Conservation (phyloP, 2,113 vertebrate species). For the Tragulus kanchil region DNA sequence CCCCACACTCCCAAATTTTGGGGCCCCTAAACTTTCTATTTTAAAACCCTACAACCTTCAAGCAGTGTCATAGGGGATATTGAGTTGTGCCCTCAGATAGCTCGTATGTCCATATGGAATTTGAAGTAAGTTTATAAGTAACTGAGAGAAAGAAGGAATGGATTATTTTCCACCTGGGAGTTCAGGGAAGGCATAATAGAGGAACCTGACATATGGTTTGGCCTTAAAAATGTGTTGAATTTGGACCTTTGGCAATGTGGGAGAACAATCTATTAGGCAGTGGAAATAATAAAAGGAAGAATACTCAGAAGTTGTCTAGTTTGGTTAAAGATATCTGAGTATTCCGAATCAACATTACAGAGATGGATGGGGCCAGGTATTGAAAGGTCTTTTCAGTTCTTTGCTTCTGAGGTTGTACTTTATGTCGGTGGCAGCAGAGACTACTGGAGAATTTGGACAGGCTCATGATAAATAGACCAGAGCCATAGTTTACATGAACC, state of each 20-base stretch:
- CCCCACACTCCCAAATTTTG: neutral
- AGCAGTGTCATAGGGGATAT: neutral
- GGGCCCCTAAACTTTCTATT: neutral
- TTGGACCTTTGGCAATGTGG: neutral
- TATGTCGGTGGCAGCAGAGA: constrained; percentile 38
- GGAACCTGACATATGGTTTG: neutral
- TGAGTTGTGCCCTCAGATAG: neutral
- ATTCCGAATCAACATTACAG: neutral
- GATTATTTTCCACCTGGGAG: neutral
- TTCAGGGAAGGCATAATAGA: neutral
- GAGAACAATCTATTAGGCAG: neutral
- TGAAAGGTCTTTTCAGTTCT: constrained; percentile 32
- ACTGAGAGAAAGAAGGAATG: neutral
- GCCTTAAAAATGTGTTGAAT: constrained; percentile 2
- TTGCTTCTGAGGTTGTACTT: constrained; percentile 55
- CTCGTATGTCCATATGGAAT: neutral
- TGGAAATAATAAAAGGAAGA: constrained; percentile 49
- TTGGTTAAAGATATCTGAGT: neutral
- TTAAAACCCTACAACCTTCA: constrained; percentile 7
- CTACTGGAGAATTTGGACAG: neutral
- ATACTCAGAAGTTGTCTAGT: neutral
- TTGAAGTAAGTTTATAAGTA: neutral
- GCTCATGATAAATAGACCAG: neutral
- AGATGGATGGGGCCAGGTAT: neutral
- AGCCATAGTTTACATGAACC: neutral